Base-by-base conservation (phyloP, 2,888 invertebrate genomes). In the Lottia gigantea region DNA sequence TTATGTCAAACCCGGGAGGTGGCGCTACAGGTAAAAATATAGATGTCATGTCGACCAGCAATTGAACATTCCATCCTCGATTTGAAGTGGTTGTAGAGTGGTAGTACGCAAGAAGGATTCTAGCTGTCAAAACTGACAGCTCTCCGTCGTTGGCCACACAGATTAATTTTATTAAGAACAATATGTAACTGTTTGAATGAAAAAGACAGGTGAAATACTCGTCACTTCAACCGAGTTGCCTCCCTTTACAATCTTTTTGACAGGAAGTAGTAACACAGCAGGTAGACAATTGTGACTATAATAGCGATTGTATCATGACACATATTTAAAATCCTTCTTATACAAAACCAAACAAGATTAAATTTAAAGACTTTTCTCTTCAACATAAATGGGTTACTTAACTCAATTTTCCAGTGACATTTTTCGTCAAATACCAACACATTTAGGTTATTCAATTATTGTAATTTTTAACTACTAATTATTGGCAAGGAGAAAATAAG, bases 191-290 rank as follows among this genome's bases (percentile, higher is more conserved):
- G 55, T 55, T 55, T 55, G 19, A 40, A 23, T 55, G 23, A 19
- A 55, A 55, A 23, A 55, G 55, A 19, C 55, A 55, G 55, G 55
- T 55, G 55, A 55, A 55, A 23, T 55, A 55, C 55, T 55, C 55
- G 55, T 23, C 55, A 55, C 19, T 55, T 23, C 23, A 23, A 23
- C 19, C 19, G 19, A 23, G 23, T 55, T 55, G 23, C 55, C 19
- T 55, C 55, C 55, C 55, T 23, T 55, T 55, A 23, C 55, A 23
- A 55, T 23, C 19, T 55, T 55, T 23, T 23, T 14, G 23, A 19
- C 19, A 55, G 19, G 23, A 55, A 55, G 55, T 23, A 23, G 19
- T 2, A 23, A 14, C 55, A 55, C 55, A 55, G 55, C 55, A 14
- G 55, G 55, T 55, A 55, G 23, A 55, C 55, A 55, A 55, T 55